Evolutionary conservation across 2,888 invertebrate species (phyloP), one percentile per base, ranked within the genome.

Genomic region (Bembecia ichneumoniformis): DNA sequence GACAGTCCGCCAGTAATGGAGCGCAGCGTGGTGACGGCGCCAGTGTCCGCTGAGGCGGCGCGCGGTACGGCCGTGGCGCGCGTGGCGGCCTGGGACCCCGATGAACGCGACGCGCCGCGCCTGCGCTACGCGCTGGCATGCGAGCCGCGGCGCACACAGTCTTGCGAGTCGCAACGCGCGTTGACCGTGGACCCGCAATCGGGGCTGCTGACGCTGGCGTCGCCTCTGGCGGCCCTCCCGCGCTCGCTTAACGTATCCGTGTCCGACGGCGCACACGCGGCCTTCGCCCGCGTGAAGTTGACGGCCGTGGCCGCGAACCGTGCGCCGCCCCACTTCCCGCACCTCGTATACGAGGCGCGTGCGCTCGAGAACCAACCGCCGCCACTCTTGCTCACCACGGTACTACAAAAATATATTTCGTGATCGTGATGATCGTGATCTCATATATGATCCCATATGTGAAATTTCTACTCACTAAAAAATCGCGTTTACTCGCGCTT

Each of bases 261-360:
- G 40, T 95, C 96, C 50, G 98, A 99, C 86, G 98, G 98, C 35
- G 96, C 98, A 36, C 97, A 96, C 82, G 96, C 96, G 5, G 94
- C 92, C 57, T 97, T 94, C 79, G 92, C 96, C 1, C 88, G 95
- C 57, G 89, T 95, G 13, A 94, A 94, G 82, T 92, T 96, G 47
- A 90, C 93, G 64, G 89, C 93, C 55, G 82, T 94, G 52, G 92
- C 95, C 7, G 92, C 94, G 54, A 97, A 97, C 84, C 66, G 88
- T 89, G 58, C 90, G 92, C 72, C 93, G 59, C 97, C 97, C 9
- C 88, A 89, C 55, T 97, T 98, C 77, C 89, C 91, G 13, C 92
- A 94, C 68, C 84, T 91, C 1, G 88, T 93, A 52, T 92, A 96
- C 71, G 94, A 96, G 67, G 94, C 94, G 4, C 91, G 91, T 52